Percentiles rank a stretch among this genome's conserved stretches.
phyloP scores from a whole-genome alignment of 2,113 vertebrate genomes.

The Motacilla tschutschensis region DNA sequence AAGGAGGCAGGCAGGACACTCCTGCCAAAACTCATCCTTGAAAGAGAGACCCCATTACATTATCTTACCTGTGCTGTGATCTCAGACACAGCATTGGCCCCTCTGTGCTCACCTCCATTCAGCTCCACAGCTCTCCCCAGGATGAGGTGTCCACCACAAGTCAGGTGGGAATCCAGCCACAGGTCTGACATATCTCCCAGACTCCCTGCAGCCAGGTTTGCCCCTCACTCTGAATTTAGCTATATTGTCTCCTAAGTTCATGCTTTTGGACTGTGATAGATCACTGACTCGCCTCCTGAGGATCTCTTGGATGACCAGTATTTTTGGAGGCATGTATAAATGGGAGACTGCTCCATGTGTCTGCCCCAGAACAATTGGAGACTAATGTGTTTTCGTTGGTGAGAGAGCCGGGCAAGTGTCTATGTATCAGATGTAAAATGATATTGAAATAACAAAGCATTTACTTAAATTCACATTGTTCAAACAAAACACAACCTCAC shows the following conservation, averaged over 20 bases:
- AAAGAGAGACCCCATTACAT: not conserved
- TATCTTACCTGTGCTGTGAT: not conserved
- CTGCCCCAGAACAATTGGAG: not conserved
- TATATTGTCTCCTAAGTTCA: not conserved
- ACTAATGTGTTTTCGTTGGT: not conserved
- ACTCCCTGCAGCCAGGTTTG: not conserved
- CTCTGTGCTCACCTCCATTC: not conserved
- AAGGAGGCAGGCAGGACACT: not conserved
- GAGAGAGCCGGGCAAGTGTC: not conserved
- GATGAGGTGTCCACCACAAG: not conserved
- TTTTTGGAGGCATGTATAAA: not conserved
- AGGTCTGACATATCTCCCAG: not conserved
- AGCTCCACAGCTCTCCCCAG: not conserved
- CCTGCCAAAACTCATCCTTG: not conserved
- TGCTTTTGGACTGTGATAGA: not conserved
- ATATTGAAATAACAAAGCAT: conserved; percentile 38
- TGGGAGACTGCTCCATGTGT: not conserved
- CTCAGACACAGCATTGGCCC: rapidly evolving
- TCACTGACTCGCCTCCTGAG: not conserved
- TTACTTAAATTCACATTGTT: conserved; percentile 24
- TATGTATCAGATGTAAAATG: conserved; percentile 7
- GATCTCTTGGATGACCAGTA: not conserved
- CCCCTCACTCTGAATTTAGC: not conserved
- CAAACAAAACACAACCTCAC: not conserved
- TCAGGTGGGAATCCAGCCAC: not conserved